Evolutionary conservation across 2,113 vertebrate genomes (phyloP).

Genomic region (Zosterops japonicus): DNA sequence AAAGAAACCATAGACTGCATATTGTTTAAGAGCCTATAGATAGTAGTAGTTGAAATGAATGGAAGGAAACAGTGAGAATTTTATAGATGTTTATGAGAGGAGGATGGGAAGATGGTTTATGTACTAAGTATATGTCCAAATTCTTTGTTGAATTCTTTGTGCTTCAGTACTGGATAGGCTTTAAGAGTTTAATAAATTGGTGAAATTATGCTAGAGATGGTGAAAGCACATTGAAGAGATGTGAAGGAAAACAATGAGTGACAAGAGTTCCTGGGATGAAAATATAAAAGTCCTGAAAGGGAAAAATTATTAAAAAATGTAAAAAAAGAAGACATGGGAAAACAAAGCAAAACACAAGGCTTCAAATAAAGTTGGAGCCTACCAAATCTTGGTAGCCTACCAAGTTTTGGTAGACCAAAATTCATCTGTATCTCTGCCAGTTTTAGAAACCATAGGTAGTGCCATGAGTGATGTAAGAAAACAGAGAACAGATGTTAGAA

Average conservation of each 20-base stretch:
- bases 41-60: not conserved
- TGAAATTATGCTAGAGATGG: not conserved
- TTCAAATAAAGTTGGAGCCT: not conserved
- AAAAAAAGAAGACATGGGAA: not conserved
- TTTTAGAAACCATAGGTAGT: not conserved
- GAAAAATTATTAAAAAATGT: not conserved
- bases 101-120: not conserved
- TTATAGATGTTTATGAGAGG: not conserved
- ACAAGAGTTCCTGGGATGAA: not conserved
- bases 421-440: not conserved
- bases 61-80: not conserved
- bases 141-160: not conserved
- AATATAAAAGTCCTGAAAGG: not conserved
- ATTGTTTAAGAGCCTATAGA: not conserved
- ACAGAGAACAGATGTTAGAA: not conserved
- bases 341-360: not conserved
- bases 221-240: not conserved
- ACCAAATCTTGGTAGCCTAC: not conserved
- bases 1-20: not conserved
- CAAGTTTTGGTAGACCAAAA: not conserved
- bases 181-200: not conserved
- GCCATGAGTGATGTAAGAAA: not conserved
- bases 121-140: not conserved
- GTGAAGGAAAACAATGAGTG: not conserved
- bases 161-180: not conserved